Evolutionary conservation across 2,113 vertebrate species (phyloP).

Genomic region (Psilopogon haemacephalus): DNA sequence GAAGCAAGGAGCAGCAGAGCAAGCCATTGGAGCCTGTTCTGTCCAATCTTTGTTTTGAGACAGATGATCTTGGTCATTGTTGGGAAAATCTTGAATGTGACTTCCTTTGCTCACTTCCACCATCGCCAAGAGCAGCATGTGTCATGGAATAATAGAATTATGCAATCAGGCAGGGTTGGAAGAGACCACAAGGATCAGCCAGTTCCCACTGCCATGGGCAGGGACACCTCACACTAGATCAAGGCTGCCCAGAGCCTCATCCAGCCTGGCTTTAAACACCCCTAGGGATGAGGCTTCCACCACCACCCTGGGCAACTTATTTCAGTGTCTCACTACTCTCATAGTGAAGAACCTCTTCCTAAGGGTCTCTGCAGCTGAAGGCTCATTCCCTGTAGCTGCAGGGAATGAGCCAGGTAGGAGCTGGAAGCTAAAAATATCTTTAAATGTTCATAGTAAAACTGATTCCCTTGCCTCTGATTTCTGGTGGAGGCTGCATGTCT

Average conservation of each 20-base stretch:
- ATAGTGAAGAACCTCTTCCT: no score
- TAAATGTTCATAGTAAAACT: neutral
- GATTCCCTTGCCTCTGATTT: neutral
- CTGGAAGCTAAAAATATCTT: neutral
- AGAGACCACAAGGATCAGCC: no score
- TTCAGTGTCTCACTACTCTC: no score
- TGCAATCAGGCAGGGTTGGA: no score
- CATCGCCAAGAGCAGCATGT: rapidly evolving
- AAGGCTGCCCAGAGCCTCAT: no score
- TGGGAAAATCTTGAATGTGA: neutral
- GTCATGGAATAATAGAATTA: neutral
- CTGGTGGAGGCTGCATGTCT: neutral
- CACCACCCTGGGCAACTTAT: no score
- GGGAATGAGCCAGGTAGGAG: neutral
- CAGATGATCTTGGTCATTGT: neutral
- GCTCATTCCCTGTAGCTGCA: neutral
- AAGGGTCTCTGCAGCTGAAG: no score
- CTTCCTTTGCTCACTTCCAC: neutral
- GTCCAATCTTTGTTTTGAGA: neutral
- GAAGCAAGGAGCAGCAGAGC: neutral
- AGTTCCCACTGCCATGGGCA: no score
- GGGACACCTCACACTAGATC: no score
- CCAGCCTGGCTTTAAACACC: no score
- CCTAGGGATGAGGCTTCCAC: no score
- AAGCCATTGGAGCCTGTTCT: neutral